phyloP scores from a whole-genome alignment of 2,888 invertebrate genomes.

The Sphinx pinastri region DNA sequence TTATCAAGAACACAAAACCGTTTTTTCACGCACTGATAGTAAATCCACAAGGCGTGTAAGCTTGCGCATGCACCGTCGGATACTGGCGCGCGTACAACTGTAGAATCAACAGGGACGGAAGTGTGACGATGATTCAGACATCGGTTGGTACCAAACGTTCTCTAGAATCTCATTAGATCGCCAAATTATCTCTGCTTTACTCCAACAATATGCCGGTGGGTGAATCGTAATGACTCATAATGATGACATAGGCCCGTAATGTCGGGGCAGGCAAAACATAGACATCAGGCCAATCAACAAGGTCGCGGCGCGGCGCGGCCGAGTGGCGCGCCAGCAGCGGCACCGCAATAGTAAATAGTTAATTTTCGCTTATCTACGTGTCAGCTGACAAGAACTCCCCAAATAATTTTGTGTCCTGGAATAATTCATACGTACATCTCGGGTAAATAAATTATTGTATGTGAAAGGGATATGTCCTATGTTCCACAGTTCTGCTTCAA shows the following conservation, averaged over 20 bases:
- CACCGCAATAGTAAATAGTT: conserved; percentile 9
- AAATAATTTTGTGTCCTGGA: neutral
- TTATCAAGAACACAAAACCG: conserved; percentile 59
- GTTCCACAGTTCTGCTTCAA: too few relatives aligned
- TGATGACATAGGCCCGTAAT: conserved; percentile 53
- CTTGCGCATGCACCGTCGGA: conserved; percentile 68
- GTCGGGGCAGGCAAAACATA: conserved; percentile 33
- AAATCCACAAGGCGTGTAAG: conserved; percentile 59
- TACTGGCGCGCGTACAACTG: conserved; percentile 48
- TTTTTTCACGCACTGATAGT: conserved; percentile 72
- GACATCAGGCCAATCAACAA: conserved; percentile 11
- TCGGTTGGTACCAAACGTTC: conserved; percentile 62
- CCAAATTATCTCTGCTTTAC: conserved; percentile 50
- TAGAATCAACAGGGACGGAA: conserved; percentile 61
- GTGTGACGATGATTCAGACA: conserved; percentile 68
- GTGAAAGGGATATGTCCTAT: too few relatives aligned
- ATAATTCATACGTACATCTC: neutral
- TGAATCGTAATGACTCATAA: conserved; percentile 57
- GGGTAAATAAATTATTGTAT: neutral
- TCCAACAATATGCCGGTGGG: conserved; percentile 44
- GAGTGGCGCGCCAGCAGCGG: neutral
- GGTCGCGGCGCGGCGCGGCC: conserved; percentile 3
- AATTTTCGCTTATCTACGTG: neutral
- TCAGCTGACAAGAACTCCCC: neutral
- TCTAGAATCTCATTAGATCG: conserved; percentile 56